Evolutionary conservation across 2,797 vertebrate genomes (phyloP), one percentile per base, ranked within the genome.

Genomic region (Fistularia tabacaria): DNA sequence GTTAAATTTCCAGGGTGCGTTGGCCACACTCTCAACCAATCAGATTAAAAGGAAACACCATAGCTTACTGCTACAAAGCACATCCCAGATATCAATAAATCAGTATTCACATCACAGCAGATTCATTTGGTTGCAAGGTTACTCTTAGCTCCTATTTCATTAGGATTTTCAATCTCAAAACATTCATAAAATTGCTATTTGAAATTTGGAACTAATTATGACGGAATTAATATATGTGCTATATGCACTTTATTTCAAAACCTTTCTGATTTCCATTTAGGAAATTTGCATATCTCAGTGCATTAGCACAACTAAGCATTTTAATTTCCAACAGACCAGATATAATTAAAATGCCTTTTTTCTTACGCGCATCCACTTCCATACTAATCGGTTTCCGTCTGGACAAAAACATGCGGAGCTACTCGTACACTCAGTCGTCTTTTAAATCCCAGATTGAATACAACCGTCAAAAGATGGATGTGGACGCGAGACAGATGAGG

Each of bases 401-500:
- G 25, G 25, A 25, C 25, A 25, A 25, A 25, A 25, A 25, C 15
- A 37, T 10, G 10, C 47, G 6, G 10, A 8, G 44, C 45, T 46
- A 38, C 10, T 1, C 7, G 49, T 50, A 15, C 0, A 46, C 43
- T 7, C n/a, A 54, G 14, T 56, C 36, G 44, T 46, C 14, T 6
- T 49, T 66, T 44, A 6, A 59, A 64, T n/a, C 50, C 12, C 51
- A 99, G 97, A 95, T 99, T 66, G 95, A 98, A 71, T 97, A 97
- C 80, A 96, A 92, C 0, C 92, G 91, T 48, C 92, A 93, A 62
- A 94, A 93, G 0, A 88, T 97, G 36, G 94, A 95, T 0, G 92
- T 98, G 57, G 97, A 99, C 0, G 97, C 95, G 11, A 88, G 91
- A 8, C 89, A 89, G 76, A 92, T 93, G 84, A 96, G 92, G 82